phyloP scores from a whole-genome alignment of 2,113 vertebrate genomes.

The Chlorodrepanis virens region DNA sequence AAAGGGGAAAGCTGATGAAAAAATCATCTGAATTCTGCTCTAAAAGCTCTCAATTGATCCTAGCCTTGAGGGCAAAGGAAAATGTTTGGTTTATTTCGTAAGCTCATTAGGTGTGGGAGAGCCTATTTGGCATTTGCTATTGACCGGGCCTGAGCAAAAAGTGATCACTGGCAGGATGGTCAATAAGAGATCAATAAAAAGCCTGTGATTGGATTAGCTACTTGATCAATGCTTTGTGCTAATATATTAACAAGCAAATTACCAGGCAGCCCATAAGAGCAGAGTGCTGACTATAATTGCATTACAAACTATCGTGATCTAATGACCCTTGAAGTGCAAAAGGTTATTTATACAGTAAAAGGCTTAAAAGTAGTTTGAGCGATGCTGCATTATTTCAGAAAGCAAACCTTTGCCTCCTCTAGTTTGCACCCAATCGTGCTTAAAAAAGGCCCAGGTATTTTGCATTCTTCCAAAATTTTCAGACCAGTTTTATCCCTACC shows the following conservation, averaged over 20 bases:
- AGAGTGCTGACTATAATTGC: constrained; percentile 78
- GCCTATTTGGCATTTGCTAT: constrained; percentile 87
- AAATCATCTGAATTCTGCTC: constrained; percentile 87
- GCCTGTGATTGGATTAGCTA: constrained; percentile 93
- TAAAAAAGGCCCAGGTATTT: neutral
- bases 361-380: constrained; percentile 60
- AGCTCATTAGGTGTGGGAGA: constrained; percentile 94
- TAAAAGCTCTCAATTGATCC: constrained; percentile 89
- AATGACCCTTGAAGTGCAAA: constrained; percentile 74
- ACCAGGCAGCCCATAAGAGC: constrained; percentile 75
- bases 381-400: constrained; percentile 35
- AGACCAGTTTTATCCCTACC: neutral
- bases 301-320: constrained; percentile 78
- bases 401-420: constrained; percentile 42
- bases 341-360: constrained; percentile 78
- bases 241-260: constrained; percentile 99
- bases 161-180: constrained; percentile 86
- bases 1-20: constrained; percentile 74
- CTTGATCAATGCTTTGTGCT: constrained; percentile 92
- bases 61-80: constrained; percentile 85
- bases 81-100: constrained; percentile 96
- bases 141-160: constrained; percentile 83
- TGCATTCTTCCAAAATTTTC: constrained; percentile 10
- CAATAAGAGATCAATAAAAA: constrained; percentile 90
- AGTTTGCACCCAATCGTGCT: constrained; percentile 8